Base-by-base conservation (phyloP, 2,797 vertebrate species). In the Premnoplex brunnescens region DNA sequence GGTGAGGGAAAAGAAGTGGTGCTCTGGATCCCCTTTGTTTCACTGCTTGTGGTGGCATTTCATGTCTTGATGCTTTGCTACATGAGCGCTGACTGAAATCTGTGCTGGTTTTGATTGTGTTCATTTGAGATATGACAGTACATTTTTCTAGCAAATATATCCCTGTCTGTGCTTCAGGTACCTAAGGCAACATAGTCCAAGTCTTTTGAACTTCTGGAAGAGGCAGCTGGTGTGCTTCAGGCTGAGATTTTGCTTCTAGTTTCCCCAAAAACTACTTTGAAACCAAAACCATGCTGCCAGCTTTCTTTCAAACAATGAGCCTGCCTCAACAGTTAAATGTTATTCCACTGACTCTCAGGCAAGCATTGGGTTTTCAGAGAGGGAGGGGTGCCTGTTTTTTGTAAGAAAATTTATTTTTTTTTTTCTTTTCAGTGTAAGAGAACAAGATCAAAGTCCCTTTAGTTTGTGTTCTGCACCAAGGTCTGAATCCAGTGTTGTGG, bases 171-270 rank as follows among this genome's bases (percentile, higher is more conserved):
- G 60, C 72, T 67, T 80, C 78, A 68, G 60, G 41, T 39, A 44
- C 41, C 58, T 60, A 9, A 10, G 1, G 79, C 71, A 71, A 5
- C 52, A 18, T 48, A 56, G 34, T 41, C 41, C 24, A 9, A 73
- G 37, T 1, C 84, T 77, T 88, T 67, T 60, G 81, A 95, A 94
- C 67, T 85, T 27, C 34, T 64, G 67, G 44, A 24, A 41, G 69
- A 92, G 75, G 74, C 72, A 82, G 77, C 78, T 93, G 77, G 6
- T 36, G 30, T 85, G 91, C 86, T 91, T n/a, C 79, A 62, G 89
- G 78, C 84, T 91, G 85, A 74, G 56, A 19, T 71, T 90, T 67
- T n/a, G 2, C 73, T 85, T 68, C 76, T 89, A 63, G 14, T 43
- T 92, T 75, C 87, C 54, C 80, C 46, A 54, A 48, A 85, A 92